Conservation (phyloP, 2,888 invertebrate genomes). For the Congeria kusceri region DNA sequence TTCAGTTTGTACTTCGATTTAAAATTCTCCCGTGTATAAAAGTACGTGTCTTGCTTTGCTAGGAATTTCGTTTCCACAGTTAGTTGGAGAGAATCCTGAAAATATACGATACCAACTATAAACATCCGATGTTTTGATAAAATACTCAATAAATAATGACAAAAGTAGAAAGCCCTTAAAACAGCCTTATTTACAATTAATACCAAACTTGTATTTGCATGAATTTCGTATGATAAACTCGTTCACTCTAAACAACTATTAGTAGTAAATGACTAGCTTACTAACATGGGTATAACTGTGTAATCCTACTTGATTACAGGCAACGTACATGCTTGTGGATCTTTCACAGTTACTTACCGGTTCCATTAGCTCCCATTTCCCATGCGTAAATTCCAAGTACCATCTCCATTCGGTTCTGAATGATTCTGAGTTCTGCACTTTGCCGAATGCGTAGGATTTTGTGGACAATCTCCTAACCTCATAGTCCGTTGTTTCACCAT, state of each 20-base stretch:
- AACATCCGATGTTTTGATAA: no score
- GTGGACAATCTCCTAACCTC: conserved; percentile 33
- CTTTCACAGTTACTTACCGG: conserved; percentile 41
- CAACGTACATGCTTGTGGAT: no score
- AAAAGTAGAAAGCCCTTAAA: not conserved
- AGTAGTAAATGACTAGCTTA: not conserved
- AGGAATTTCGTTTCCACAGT: conserved; percentile 45
- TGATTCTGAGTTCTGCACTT: not conserved
- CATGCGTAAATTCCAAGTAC: conserved; percentile 48
- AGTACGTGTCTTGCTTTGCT: conserved; percentile 24
- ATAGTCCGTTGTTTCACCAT: no score
- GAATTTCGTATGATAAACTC: no score
- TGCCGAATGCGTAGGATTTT: conserved; percentile 31
- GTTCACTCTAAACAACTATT: no score
- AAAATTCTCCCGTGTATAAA: conserved; percentile 42
- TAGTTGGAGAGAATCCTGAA: conserved; percentile 20
- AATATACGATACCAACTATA: not conserved
- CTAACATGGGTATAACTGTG: not conserved
- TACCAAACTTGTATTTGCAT: no score
- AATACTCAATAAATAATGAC: not conserved
- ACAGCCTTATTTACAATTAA: no score
- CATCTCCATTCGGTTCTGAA: conserved; percentile 65
- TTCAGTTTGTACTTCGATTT: conserved; percentile 29
- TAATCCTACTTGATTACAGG: not conserved
- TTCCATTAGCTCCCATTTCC: conserved; percentile 47